Evolutionary conservation across 2,888 invertebrate genomes (phyloP).

Genomic region (Lepidocyrtinus sp.): DNA sequence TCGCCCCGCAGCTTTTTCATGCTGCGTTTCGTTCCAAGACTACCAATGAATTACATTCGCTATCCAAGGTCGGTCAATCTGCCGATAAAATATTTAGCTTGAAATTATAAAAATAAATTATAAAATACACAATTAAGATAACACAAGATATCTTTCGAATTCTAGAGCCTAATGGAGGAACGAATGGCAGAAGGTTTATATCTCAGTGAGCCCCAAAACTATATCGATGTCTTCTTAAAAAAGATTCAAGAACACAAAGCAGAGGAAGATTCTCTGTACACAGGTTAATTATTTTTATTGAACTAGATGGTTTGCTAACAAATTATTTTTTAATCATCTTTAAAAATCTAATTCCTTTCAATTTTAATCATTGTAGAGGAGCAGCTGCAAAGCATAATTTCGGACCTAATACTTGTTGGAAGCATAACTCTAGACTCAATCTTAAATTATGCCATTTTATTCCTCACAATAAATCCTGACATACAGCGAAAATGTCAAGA

Average conservation of each 20-base stretch:
- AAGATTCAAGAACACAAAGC: constrained; percentile 45
- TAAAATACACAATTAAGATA: too few species aligned
- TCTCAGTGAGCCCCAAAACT: constrained; percentile 45
- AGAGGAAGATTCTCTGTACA: constrained; percentile 34
- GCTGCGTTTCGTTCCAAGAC: neutral
- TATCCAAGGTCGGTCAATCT: constrained; percentile 40
- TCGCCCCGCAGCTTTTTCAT: constrained; percentile 28
- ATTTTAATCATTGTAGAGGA: constrained; percentile 27
- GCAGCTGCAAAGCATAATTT: constrained; percentile 53
- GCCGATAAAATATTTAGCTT: too few species aligned
- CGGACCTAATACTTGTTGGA: constrained; percentile 45
- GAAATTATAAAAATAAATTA: too few species aligned
- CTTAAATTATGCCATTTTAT: constrained; percentile 52
- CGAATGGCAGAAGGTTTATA: constrained; percentile 49
- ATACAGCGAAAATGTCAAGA: constrained; percentile 50
- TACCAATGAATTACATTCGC: constrained; percentile 34
- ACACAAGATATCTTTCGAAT: neutral
- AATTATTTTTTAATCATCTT: neutral
- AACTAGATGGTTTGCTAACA: neutral
- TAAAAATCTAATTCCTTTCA: neutral
- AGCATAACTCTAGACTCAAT: constrained; percentile 36
- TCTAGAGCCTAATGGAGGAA: constrained; percentile 42
- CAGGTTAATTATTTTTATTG: constrained; percentile 15
- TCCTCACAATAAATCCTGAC: constrained; percentile 43
- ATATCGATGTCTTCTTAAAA: constrained; percentile 51